Evolutionary conservation across 2,888 invertebrate genomes (phyloP).

Genomic region (Noctua comes): DNA sequence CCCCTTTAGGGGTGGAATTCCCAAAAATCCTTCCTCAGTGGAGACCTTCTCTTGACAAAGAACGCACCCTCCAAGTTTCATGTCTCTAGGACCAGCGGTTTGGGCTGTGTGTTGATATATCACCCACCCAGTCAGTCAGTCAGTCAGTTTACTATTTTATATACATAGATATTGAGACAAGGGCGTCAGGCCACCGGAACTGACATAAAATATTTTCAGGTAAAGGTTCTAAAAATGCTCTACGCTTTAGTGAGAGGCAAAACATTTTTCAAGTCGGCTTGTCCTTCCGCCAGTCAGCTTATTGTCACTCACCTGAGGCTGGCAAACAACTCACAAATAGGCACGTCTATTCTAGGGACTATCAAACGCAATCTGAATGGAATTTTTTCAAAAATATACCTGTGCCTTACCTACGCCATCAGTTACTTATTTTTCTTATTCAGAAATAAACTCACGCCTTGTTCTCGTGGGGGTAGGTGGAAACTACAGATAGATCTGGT

Average conservation of each 20-base stretch:
- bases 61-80: too few relatives aligned
- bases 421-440: too few relatives aligned
- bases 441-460: too few relatives aligned
- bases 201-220: slow-evolving; percentile 16
- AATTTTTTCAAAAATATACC: not conserved
- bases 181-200: not conserved
- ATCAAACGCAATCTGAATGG: not conserved
- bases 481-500: not conserved
- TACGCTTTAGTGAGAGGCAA: not conserved
- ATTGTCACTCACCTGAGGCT: slow-evolving; percentile 36
- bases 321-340: not conserved
- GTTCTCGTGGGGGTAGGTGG: not conserved
- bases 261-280: slow-evolving; percentile 22
- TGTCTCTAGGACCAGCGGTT: too few relatives aligned
- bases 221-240: slow-evolving; percentile 1
- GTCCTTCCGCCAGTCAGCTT: slow-evolving; percentile 29
- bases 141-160: too few relatives aligned
- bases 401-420: not conserved
- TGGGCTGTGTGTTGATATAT: too few relatives aligned
- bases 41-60: too few relatives aligned
- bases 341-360: not conserved
- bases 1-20: too few relatives aligned
- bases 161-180: not conserved
- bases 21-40: too few relatives aligned
- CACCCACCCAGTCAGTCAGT: too few relatives aligned